Conservation (phyloP, 2,113 vertebrate genomes). For the Ochotona princeps region DNA sequence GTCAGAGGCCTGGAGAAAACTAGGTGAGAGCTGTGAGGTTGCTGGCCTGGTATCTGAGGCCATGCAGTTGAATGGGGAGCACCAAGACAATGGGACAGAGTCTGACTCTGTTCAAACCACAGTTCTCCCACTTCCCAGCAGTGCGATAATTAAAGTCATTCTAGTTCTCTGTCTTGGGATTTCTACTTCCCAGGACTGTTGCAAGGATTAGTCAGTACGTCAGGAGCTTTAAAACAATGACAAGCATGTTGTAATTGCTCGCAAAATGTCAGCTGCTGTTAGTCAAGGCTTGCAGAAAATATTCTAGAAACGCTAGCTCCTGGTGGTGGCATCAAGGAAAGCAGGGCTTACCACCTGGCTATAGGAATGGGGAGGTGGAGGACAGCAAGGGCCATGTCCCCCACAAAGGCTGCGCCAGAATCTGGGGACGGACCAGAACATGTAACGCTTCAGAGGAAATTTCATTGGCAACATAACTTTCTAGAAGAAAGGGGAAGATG, state of each 20-base stretch:
- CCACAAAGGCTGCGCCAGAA: not conserved
- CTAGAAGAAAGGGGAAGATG: not conserved
- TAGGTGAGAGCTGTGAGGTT: not conserved
- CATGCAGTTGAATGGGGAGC: not conserved
- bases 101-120: too few species aligned
- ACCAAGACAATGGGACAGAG: not conserved
- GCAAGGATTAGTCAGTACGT: not conserved
- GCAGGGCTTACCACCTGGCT: not conserved
- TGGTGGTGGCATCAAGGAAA: not conserved
- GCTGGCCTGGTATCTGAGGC: not conserved
- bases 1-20: not conserved
- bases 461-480: not conserved
- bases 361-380: not conserved
- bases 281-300: not conserved
- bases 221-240: slow-evolving; percentile 14
- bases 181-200: not conserved
- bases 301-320: not conserved
- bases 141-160: not conserved
- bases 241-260: not conserved
- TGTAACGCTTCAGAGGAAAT: not conserved
- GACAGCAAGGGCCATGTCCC: not conserved
- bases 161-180: too few species aligned
- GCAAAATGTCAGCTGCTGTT: not conserved
- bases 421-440: not conserved
- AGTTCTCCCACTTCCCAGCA: not conserved